Evolutionary conservation across 2,797 vertebrate species (phyloP).

Genomic region (Amblyraja radiata): DNA sequence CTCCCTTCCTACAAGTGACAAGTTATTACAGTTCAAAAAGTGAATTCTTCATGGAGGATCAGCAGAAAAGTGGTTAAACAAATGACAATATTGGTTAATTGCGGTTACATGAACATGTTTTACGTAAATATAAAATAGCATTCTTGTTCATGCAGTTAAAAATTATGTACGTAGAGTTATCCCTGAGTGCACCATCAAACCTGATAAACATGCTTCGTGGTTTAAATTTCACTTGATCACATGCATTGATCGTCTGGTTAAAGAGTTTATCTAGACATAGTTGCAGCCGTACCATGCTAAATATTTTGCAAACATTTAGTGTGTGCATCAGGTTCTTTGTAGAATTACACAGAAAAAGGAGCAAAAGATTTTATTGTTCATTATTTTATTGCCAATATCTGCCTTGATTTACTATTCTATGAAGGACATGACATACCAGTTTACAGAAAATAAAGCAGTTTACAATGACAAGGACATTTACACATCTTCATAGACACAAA

Average conservation of each 20-base stretch:
- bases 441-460: conserved; percentile 53
- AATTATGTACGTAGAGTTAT: background rate
- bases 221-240: background rate
- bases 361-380: conserved; percentile 3
- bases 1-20: conserved; percentile 14
- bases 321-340: background rate
- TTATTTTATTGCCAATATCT: conserved; percentile 64
- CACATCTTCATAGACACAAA: conserved; percentile 53
- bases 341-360: conserved; percentile 32
- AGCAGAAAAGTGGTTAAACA: background rate
- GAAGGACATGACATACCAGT: conserved; percentile 54
- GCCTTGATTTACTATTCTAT: conserved; percentile 54
- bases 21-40: background rate
- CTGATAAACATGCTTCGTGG: background rate
- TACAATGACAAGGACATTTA: conserved; percentile 62
- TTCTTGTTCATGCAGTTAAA: conserved; percentile 15
- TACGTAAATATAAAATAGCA: background rate
- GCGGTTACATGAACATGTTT: background rate
- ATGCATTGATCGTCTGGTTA: background rate
- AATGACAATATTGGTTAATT: background rate
- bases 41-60: background rate
- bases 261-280: background rate
- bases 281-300: background rate
- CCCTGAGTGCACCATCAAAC: background rate
- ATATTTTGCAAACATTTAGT: background rate